Conservation (phyloP, 2,888 invertebrate genomes). For the Amiota mariae region DNA sequence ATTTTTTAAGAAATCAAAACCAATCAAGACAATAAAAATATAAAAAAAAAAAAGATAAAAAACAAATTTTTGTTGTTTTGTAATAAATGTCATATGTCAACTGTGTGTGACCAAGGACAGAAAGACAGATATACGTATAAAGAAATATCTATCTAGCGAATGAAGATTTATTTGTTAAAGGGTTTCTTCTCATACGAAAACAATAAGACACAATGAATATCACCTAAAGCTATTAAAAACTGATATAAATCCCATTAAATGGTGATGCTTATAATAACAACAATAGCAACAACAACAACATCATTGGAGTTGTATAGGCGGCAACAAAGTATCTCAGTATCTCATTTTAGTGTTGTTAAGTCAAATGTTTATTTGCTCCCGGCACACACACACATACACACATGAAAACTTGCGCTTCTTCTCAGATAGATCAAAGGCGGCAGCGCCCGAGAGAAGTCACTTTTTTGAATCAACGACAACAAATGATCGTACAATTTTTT, state of each 20-base stretch:
- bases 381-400: conserved; percentile 12
- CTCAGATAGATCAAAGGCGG: neutral
- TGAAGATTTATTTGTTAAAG: conserved; percentile 17
- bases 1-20: no score
- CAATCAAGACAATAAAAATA: no score
- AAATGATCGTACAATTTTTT: neutral
- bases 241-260: conserved; percentile 67
- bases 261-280: conserved; percentile 63
- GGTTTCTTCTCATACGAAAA: neutral
- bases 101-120: conserved; percentile 2
- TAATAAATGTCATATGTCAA: neutral
- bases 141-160: neutral
- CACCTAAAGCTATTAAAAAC: conserved; percentile 65
- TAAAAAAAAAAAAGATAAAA: no score
- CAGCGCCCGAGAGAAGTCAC: neutral
- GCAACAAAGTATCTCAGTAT: neutral
- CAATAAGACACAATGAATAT: conserved; percentile 56
- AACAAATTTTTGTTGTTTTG: no score
- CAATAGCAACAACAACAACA: conserved; percentile 51
- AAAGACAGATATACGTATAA: neutral
- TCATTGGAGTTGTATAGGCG: conserved; percentile 17
- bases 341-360: neutral
- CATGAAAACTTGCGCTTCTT: neutral
- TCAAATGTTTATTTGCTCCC: neutral
- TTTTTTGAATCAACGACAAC: conserved; percentile 2